phyloP scores from a whole-genome alignment of 2,888 invertebrate species.

The Coenonympha arcania region DNA sequence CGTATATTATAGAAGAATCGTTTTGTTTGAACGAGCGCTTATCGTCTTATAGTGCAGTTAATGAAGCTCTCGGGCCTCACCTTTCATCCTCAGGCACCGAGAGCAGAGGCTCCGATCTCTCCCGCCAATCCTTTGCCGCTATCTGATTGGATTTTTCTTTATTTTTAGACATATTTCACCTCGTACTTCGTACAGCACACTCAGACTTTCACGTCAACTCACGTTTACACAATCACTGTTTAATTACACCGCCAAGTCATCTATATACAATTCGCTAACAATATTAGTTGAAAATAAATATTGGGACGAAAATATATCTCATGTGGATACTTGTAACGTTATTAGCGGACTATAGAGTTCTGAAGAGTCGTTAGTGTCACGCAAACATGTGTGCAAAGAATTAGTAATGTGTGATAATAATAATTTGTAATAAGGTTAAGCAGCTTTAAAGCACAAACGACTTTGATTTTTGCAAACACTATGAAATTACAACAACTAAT shows the following conservation, averaged over 20 bases:
- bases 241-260: not conserved
- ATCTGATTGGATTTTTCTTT: conserved; percentile 63
- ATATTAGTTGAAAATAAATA: not conserved
- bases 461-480: not conserved
- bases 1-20: conserved; percentile 45
- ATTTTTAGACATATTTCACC: conserved; percentile 50
- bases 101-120: conserved; percentile 58
- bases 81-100: conserved; percentile 71
- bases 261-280: not conserved
- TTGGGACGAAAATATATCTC: conserved; percentile 20
- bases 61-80: conserved; percentile 65
- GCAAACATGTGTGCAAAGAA: conserved; percentile 40
- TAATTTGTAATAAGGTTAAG: conserved; percentile 40
- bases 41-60: conserved; percentile 60
- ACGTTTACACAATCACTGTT: conserved; percentile 12
- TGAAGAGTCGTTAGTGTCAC: conserved; percentile 31
- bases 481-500: not conserved
- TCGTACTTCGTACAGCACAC: not conserved
- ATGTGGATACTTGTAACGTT: conserved; percentile 37
- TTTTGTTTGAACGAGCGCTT: conserved; percentile 51
- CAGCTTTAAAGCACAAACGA: conserved; percentile 1
- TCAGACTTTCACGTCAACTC: not conserved
- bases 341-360: conserved; percentile 39
- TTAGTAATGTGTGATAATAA: conserved; percentile 43
- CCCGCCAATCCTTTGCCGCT: conserved; percentile 52